Evolutionary conservation across 2,113 vertebrate species (phyloP).

Genomic region (Lagopus leucura): DNA sequence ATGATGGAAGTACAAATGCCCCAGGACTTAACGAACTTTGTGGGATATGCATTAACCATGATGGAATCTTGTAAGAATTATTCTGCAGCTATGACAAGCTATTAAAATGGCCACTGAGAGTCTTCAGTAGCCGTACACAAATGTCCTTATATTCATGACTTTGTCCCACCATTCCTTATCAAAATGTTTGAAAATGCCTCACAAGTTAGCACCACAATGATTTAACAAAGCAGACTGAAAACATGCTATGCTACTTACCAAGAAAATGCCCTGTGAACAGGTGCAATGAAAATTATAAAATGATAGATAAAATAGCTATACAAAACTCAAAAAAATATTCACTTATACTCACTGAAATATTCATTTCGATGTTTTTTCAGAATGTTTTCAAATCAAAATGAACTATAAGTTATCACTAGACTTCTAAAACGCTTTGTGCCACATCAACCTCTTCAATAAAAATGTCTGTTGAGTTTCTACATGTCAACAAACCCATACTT

Average conservation of each 20-base stretch:
- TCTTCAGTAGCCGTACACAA: not conserved
- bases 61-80: not conserved
- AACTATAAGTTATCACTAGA: not conserved
- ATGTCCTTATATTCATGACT: not conserved
- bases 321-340: not conserved
- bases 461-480: not conserved
- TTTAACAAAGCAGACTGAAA: not conserved
- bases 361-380: not conserved
- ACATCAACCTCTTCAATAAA: constrained; percentile 3
- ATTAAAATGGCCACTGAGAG: not conserved
- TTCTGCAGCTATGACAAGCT: not conserved
- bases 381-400: not conserved
- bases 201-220: not conserved
- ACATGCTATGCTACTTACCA: not conserved
- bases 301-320: not conserved
- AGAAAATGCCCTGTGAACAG: not conserved
- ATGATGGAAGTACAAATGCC: not conserved
- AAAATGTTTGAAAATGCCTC: not conserved
- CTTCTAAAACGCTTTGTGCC: not conserved
- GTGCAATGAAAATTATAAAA: not conserved
- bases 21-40: not conserved
- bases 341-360: not conserved
- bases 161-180: not conserved
- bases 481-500: not conserved
- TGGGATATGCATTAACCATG: not conserved